Percentiles rank a stretch among this genome's conserved stretches.
phyloP scores from a whole-genome alignment of 1,140 invertebrate species.

The Cecropterus lyciades region DNA sequence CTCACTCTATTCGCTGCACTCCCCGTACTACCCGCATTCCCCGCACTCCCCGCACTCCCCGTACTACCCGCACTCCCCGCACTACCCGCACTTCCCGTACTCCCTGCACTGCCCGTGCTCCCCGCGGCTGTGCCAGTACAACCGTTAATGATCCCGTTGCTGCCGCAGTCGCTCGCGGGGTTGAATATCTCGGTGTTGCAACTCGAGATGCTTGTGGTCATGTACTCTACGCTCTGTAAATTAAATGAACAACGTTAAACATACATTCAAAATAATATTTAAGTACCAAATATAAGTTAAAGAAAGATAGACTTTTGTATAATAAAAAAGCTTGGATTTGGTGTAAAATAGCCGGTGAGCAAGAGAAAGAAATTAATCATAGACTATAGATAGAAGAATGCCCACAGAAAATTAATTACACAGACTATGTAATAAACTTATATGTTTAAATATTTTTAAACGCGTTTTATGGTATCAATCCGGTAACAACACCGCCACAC shows the following conservation, averaged over 20 bases:
- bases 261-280: neutral
- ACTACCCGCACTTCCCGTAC: slow-evolving; percentile 5
- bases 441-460: no score
- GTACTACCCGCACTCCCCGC: slow-evolving; percentile 37
- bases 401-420: no score
- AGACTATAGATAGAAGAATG: no score
- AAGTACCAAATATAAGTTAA: no score
- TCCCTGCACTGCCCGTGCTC: slow-evolving; percentile 3
- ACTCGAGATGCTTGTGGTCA: slow-evolving; percentile 5
- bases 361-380: no score
- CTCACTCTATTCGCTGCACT: slow-evolving; percentile 45
- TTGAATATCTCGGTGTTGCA: slow-evolving; percentile 1
- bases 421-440: no score
- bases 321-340: no score
- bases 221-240: slow-evolving; percentile 11
- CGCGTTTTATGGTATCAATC: no score
- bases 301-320: no score
- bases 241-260: slow-evolving; percentile 1
- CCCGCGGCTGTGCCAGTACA: neutral
- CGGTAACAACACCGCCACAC: no score
- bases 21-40: slow-evolving; percentile 14
- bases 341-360: no score
- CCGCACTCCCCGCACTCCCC: slow-evolving; percentile 23
- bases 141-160: slow-evolving; percentile 2
- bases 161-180: neutral